A percentile compares a stretch with the other conserved stretches of the same genome.
These are phyloP conservation scores for Propithecus deckenii DNA, from an alignment of 2,797 vertebrate genomes.

Conservation along the genomic window DNA sequence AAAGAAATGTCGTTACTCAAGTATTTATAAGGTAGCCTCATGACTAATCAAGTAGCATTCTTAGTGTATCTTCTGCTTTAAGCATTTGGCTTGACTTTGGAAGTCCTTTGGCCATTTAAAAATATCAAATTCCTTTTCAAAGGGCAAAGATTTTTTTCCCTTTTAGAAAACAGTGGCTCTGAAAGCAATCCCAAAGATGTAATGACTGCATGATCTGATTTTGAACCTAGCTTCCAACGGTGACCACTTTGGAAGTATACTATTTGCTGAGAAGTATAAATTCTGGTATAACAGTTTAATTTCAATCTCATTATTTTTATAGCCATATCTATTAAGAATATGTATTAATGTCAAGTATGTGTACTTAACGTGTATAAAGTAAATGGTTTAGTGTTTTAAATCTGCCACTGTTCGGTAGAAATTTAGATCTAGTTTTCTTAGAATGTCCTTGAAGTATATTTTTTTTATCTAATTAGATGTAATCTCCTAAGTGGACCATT, in stretches of 20 bases:
- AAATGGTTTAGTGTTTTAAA: conserved; percentile 18
- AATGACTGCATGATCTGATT: background rate
- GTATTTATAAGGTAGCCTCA: background rate
- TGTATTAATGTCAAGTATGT: background rate
- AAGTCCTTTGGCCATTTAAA: background rate
- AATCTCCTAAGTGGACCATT: conserved; percentile 24
- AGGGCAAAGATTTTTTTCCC: background rate
- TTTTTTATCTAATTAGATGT: conserved; percentile 35
- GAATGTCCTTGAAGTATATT: background rate
- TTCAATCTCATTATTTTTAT: background rate
- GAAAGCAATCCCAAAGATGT: background rate
- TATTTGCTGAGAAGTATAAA: background rate
- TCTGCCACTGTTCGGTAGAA: background rate
- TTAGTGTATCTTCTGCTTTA: conserved; percentile 16
- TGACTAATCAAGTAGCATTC: background rate
- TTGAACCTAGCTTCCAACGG: background rate
- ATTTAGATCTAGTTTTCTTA: conserved; percentile 24
- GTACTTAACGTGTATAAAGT: background rate
- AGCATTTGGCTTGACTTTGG: background rate
- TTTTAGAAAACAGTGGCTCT: background rate
- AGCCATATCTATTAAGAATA: background rate
- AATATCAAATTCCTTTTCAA: conserved; percentile 20
- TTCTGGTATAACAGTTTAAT: background rate
- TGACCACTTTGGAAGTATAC: background rate
- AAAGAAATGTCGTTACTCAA: background rate